Percentiles rank a stretch among this genome's conserved stretches.
phyloP scores from a whole-genome alignment of 2,888 invertebrate species.

The Torymus tubicola region DNA sequence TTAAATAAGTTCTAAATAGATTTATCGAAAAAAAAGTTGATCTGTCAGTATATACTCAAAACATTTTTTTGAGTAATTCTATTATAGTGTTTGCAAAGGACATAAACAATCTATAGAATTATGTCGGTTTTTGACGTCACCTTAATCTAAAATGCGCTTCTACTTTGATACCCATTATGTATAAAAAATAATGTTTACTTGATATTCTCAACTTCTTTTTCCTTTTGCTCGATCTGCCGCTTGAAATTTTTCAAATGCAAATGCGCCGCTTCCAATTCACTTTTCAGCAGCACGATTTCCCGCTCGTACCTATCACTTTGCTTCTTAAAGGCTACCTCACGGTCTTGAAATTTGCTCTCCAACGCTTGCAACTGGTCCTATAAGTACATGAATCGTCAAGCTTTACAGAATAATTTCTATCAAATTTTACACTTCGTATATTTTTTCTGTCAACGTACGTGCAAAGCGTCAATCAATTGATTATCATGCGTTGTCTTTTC shows the following conservation, averaged over 20 bases:
- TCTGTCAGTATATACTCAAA: too few relatives aligned
- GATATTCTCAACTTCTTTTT: conserved; percentile 68
- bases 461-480: conserved; percentile 81
- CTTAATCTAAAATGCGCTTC: too few relatives aligned
- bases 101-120: too few relatives aligned
- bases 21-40: too few relatives aligned
- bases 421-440: neutral
- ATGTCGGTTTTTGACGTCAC: too few relatives aligned
- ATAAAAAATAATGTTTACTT: conserved; percentile 59
- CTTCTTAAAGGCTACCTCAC: conserved; percentile 61
- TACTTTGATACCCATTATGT: neutral
- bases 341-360: conserved; percentile 65
- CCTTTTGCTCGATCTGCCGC: conserved; percentile 67
- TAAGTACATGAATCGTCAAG: too few relatives aligned
- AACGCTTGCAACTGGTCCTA: conserved; percentile 65
- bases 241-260: conserved; percentile 32
- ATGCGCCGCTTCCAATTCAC: conserved; percentile 64
- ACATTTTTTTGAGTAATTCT: too few relatives aligned
- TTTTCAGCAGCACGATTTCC: conserved; percentile 63
- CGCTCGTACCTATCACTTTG: conserved; percentile 65
- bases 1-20: too few relatives aligned
- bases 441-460: conserved; percentile 72
- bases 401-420: neutral
- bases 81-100: too few relatives aligned
- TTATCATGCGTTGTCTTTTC: conserved; percentile 83